Conservation (phyloP, 2,113 vertebrate species). For the Nematolebias whitei region DNA sequence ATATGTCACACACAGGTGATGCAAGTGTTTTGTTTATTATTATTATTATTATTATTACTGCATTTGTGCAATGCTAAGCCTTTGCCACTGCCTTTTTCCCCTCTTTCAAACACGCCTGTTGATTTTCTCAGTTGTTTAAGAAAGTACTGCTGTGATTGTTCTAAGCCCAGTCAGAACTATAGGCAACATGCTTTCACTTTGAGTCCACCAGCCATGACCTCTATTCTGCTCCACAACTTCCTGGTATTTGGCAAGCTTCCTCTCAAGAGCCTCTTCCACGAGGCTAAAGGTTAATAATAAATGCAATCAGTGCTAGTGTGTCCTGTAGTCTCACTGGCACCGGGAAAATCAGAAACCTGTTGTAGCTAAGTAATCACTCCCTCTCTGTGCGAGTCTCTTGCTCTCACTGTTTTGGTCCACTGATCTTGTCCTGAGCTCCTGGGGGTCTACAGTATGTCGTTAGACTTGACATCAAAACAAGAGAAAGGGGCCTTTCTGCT, state of each 20-base stretch:
- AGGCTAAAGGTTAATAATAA: conserved; percentile 15
- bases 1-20: background rate
- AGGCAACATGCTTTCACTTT: background rate
- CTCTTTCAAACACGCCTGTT: background rate
- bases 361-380: conserved; percentile 9
- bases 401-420: conserved; percentile 38
- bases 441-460: conserved; percentile 23
- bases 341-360: conserved; percentile 12
- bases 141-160: background rate
- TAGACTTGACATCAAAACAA: conserved; percentile 56
- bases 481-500: conserved; percentile 58
- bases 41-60: background rate
- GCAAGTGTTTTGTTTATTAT: background rate
- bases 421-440: conserved; percentile 44
- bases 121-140: background rate
- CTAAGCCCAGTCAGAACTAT: background rate
- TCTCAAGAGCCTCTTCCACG: background rate
- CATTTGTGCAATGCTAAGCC: background rate
- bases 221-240: background rate
- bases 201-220: background rate
- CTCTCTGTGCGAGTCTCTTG: conserved; percentile 11
- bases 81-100: background rate
- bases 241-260: background rate
- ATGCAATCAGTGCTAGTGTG: conserved; percentile 11
- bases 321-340: conserved; percentile 6